These are phyloP conservation scores for Sardinella longiceps DNA, from an alignment of 2,797 vertebrate species.

Conservation along the genomic window DNA sequence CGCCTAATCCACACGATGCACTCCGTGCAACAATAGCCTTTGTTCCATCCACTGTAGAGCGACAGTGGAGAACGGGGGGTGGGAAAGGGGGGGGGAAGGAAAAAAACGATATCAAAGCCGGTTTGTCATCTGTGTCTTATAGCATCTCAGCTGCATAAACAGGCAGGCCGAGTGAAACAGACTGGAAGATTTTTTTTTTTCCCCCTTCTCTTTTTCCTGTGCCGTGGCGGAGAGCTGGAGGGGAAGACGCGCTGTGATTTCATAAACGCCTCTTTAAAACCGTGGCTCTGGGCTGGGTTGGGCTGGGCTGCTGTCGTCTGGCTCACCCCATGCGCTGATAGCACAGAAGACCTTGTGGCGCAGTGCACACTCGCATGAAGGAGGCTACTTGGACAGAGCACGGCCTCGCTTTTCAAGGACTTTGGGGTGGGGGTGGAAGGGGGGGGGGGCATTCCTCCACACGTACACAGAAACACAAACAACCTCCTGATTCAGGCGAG, in stretches of 20 bases:
- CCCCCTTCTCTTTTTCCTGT: neutral
- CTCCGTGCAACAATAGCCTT: slow-evolving; percentile 11
- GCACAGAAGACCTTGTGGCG: neutral
- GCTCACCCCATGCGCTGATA: neutral
- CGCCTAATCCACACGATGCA: slow-evolving; percentile 6
- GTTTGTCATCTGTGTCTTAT: slow-evolving; percentile 20
- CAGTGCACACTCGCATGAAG: neutral
- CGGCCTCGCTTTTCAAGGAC: slow-evolving; percentile 6
- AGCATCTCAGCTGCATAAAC: slow-evolving; percentile 16
- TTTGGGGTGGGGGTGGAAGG: neutral
- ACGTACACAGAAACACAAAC: neutral
- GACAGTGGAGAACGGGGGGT: neutral
- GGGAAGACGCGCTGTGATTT: slow-evolving; percentile 47
- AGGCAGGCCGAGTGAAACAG: neutral
- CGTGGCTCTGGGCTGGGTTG: neutral
- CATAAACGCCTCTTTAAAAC: slow-evolving; percentile 18
- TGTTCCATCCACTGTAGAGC: slow-evolving; percentile 12
- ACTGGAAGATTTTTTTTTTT: neutral
- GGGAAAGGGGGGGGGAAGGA: neutral
- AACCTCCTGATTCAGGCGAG: neutral
- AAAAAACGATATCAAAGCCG: slow-evolving; percentile 1
- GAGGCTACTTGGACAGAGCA: neutral
- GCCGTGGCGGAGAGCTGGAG: slow-evolving; percentile 22
- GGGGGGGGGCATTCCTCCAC: neutral
- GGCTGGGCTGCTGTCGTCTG: neutral